Conservation (phyloP, 2,797 vertebrate genomes). For the Mus minutoides region DNA sequence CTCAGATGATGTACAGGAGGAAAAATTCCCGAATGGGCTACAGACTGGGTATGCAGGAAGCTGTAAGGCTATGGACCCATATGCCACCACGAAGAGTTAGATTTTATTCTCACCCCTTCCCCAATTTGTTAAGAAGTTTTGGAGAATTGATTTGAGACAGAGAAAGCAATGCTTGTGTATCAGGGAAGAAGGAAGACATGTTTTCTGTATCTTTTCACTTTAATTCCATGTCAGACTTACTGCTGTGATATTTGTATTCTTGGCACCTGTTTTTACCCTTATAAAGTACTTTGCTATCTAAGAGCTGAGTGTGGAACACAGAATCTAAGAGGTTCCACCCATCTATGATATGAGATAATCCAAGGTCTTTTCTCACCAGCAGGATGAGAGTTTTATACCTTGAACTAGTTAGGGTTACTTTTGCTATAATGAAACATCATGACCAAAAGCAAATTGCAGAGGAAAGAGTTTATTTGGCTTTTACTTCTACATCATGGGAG, state of each 20-base stretch:
- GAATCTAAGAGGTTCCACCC: not conserved
- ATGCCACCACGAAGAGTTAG: not conserved
- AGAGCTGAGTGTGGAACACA: not conserved
- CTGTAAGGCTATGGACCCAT: not conserved
- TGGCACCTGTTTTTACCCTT: not conserved
- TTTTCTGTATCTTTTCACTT: not conserved
- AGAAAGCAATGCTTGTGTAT: not conserved
- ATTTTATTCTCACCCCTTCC: not conserved
- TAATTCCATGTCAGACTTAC: not conserved
- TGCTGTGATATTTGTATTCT: not conserved
- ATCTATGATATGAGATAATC: not conserved
- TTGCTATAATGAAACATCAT: not conserved
- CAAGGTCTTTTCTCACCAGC: not conserved
- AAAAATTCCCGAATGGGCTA: not conserved
- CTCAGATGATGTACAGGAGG: not conserved
- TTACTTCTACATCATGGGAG: not conserved
- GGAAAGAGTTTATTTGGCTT: not conserved
- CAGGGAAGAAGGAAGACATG: not conserved
- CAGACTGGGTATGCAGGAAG: not conserved
- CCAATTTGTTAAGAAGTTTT: not conserved
- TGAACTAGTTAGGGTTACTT: not conserved
- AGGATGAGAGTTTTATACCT: constrained; percentile 15
- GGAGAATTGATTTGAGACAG: not conserved
- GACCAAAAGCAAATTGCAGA: not conserved
- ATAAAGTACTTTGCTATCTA: not conserved